Percentiles rank a stretch among this genome's conserved stretches.
These are phyloP conservation scores for Pedetes capensis DNA, from an alignment of 2,113 vertebrate species.

Conservation along the genomic window DNA sequence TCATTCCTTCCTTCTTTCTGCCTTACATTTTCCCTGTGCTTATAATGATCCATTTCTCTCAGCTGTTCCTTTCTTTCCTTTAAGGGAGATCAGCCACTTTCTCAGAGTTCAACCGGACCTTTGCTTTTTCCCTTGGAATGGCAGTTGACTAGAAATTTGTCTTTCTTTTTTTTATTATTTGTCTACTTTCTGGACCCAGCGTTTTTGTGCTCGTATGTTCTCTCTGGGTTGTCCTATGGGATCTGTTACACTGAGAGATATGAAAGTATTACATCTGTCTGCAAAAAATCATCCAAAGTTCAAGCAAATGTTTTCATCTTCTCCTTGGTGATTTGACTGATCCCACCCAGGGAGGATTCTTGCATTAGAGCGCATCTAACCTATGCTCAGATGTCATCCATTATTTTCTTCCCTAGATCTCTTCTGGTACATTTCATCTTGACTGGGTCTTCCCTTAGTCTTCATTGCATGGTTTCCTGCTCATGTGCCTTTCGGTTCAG, in stretches of 20 bases:
- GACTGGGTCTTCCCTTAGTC: background rate
- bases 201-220: background rate
- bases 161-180: background rate
- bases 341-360: background rate
- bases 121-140: background rate
- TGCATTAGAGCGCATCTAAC: background rate
- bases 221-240: background rate
- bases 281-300: constrained; percentile 20
- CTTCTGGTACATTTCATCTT: background rate
- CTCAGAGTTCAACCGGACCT: background rate
- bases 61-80: background rate
- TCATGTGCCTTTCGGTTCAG: background rate
- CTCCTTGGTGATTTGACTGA: background rate
- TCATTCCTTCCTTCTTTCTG: background rate
- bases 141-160: background rate
- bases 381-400: background rate
- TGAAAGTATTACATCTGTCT: constrained; percentile 13
- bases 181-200: background rate
- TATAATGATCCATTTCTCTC: background rate
- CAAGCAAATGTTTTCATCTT: background rate
- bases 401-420: background rate
- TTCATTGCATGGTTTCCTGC: background rate
- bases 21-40: background rate
- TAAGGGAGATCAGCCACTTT: background rate
- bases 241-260: background rate